phyloP scores from a whole-genome alignment of 2,113 vertebrate species.

The Toxostoma redivivum region DNA sequence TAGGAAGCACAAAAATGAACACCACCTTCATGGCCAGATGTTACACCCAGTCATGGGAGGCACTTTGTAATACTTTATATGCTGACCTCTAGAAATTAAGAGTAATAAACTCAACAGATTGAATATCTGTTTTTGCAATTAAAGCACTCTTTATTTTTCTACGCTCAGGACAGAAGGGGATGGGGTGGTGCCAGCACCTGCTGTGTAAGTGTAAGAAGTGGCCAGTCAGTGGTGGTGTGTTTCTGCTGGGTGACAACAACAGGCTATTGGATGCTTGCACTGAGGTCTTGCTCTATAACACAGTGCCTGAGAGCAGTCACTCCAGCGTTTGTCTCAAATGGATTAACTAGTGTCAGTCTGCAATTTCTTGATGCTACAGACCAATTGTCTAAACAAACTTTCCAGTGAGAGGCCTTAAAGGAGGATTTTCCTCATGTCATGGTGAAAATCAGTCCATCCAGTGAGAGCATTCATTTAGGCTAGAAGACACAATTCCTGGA shows the following conservation, averaged over 20 bases:
- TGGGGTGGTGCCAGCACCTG: accelerated
- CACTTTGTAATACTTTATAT: not conserved
- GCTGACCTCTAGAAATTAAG: not conserved
- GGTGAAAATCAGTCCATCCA: not conserved
- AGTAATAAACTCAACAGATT: not conserved
- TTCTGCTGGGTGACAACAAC: not conserved
- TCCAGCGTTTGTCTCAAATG: not conserved
- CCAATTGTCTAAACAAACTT: not conserved
- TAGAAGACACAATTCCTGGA: not conserved
- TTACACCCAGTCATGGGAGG: not conserved
- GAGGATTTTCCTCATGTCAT: not conserved
- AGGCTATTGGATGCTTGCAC: accelerated
- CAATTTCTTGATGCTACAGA: not conserved
- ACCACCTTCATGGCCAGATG: not conserved
- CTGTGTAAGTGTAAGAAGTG: not conserved
- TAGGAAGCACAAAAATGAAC: not conserved
- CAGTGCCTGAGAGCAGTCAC: not conserved
- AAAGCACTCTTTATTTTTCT: not conserved
- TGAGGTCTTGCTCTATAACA: not conserved
- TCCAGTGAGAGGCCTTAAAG: not conserved
- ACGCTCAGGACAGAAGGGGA: not conserved
- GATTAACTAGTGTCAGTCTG: not conserved
- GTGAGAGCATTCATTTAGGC: not conserved
- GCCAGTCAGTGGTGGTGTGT: not conserved
- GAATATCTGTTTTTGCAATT: not conserved